Percentiles rank a stretch among this genome's conserved stretches.
These are phyloP conservation scores for Stictocephala bisonia DNA, from an alignment of 2,888 invertebrate species.

Conservation along the genomic window DNA sequence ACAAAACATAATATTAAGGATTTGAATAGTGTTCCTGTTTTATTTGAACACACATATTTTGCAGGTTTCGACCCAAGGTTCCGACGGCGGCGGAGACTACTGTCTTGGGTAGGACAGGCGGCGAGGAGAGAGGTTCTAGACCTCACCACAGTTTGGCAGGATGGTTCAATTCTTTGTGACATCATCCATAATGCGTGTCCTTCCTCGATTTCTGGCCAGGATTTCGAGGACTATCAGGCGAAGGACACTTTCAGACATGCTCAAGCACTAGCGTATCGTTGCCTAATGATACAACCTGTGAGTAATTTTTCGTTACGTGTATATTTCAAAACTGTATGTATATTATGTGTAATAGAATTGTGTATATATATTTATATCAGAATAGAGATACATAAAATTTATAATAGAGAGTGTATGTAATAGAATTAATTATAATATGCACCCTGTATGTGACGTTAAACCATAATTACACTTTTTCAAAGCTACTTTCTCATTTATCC, in stretches of 20 bases:
- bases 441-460: too few species aligned
- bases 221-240: background rate
- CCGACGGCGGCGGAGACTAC: slow-evolving; percentile 30
- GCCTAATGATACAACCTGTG: slow-evolving; percentile 43
- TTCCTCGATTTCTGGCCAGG: background rate
- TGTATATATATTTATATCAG: too few species aligned
- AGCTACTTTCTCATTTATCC: too few species aligned
- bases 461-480: too few species aligned
- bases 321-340: too few species aligned
- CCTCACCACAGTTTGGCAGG: slow-evolving; percentile 39
- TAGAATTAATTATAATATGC: too few species aligned
- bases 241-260: slow-evolving; percentile 40
- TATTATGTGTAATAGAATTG: too few species aligned
- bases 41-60: too few species aligned
- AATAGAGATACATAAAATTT: too few species aligned
- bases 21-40: too few species aligned
- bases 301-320: background rate
- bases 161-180: slow-evolving; percentile 44
- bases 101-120: slow-evolving; percentile 41
- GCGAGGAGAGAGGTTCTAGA: slow-evolving; percentile 18
- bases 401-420: too few species aligned
- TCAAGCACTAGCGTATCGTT: slow-evolving; percentile 38
- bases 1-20: too few species aligned
- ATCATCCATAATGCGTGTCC: slow-evolving; percentile 34
- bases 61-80: slow-evolving; percentile 44